phyloP scores from a whole-genome alignment of 2,797 vertebrate genomes.

The Lindbergichthys nudifrons region DNA sequence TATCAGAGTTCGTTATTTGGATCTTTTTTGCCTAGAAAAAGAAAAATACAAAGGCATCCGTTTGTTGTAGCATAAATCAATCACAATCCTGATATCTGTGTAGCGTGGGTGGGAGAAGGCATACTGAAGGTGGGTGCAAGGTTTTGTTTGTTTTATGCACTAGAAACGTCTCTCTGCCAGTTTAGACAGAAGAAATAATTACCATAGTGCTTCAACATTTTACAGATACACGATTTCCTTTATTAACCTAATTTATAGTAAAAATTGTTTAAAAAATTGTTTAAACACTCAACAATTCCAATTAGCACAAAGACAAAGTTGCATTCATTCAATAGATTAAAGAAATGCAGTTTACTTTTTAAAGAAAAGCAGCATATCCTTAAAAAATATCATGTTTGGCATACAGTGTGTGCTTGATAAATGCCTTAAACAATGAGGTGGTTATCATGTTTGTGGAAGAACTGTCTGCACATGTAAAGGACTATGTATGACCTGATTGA shows the following conservation, averaged over 20 bases:
- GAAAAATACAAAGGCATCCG: constrained; percentile 17
- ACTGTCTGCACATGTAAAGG: background rate
- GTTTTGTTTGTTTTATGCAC: constrained; percentile 12
- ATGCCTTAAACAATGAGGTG: background rate
- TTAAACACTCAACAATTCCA: background rate
- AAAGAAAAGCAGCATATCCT: background rate
- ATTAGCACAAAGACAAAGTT: background rate
- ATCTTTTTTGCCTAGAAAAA: background rate
- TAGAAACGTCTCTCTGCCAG: constrained; percentile 18
- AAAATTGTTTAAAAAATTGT: background rate
- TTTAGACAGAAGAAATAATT: constrained; percentile 11
- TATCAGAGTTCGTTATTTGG: constrained; percentile 7
- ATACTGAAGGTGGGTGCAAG: constrained; percentile 49
- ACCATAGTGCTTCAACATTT: background rate
- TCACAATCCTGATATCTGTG: constrained; percentile 24
- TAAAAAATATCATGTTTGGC: background rate
- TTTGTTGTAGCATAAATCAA: constrained; percentile 21
- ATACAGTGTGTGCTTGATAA: background rate
- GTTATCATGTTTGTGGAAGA: background rate
- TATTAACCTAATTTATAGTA: background rate
- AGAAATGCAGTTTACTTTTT: background rate
- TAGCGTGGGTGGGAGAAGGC: constrained; percentile 42
- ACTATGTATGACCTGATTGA: background rate
- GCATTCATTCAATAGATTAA: background rate
- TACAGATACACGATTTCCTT: background rate